These are phyloP conservation scores for Choreutis nemorana DNA, from an alignment of 2,888 invertebrate genomes.

Conservation along the genomic window DNA sequence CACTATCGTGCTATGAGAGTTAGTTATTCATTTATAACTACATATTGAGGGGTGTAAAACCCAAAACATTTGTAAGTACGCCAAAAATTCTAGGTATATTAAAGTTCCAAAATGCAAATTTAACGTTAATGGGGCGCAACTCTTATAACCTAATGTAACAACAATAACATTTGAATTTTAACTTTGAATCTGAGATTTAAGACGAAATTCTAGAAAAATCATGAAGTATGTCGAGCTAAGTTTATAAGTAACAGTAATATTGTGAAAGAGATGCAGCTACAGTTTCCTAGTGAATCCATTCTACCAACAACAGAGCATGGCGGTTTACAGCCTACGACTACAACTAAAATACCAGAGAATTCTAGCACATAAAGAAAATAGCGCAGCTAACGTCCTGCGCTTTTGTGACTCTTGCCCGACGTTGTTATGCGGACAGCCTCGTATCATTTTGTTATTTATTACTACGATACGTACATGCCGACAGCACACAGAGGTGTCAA, in stretches of 20 bases:
- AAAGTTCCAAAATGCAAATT: conserved; percentile 49
- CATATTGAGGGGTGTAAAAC: conserved; percentile 46
- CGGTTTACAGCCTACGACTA: no score
- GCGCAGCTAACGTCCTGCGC: no score
- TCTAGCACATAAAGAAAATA: no score
- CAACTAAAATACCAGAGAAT: no score
- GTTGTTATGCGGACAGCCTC: no score
- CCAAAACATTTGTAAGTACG: conserved; percentile 39
- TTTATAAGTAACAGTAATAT: conserved; percentile 7
- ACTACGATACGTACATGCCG: no score
- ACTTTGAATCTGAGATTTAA: conserved; percentile 13
- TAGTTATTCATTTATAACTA: conserved; percentile 27
- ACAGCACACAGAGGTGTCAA: no score
- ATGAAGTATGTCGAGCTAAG: conserved; percentile 1
- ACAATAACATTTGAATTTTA: conserved; percentile 22
- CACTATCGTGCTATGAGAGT: no score
- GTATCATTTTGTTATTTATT: no score
- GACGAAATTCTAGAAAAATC: no score
- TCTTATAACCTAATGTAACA: conserved; percentile 52
- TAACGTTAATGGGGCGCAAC: conserved; percentile 40
- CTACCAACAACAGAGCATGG: no score
- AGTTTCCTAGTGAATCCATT: conserved; percentile 4
- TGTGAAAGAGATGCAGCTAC: conserved; percentile 5
- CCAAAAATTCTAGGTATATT: conserved; percentile 38
- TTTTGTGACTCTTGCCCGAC: no score